These are phyloP conservation scores for Aspidiotus destructor DNA, from an alignment of 2,888 invertebrate species.

Conservation along the genomic window DNA sequence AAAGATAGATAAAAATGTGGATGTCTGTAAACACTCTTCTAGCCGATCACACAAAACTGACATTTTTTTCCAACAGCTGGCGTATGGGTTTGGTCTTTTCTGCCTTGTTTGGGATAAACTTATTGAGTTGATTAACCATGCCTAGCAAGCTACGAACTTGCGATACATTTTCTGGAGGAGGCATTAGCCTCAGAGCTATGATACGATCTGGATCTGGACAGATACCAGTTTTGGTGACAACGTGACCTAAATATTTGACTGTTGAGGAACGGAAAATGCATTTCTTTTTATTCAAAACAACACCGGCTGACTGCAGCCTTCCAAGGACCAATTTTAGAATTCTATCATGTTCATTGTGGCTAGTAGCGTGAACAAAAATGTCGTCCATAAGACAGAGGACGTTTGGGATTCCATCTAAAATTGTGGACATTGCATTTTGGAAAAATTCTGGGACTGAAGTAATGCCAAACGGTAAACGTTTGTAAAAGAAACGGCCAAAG, in stretches of 20 bases:
- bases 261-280: conserved; percentile 35
- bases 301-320: conserved; percentile 37
- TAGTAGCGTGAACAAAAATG: neutral
- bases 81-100: conserved; percentile 35
- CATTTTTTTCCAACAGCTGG: conserved; percentile 37
- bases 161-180: conserved; percentile 37
- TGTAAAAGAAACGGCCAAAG: too few relatives aligned
- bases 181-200: conserved; percentile 36
- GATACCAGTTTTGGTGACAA: conserved; percentile 36
- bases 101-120: conserved; percentile 38
- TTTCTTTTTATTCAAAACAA: conserved; percentile 39
- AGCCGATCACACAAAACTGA: conserved; percentile 38
- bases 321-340: conserved; percentile 37
- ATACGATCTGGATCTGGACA: conserved; percentile 36
- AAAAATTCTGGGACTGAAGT: neutral
- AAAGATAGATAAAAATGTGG: too few relatives aligned
- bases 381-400: neutral
- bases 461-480: neutral
- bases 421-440: neutral
- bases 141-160: conserved; percentile 38
- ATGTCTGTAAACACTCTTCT: too few relatives aligned
- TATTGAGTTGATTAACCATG: conserved; percentile 38
- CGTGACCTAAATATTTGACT: conserved; percentile 38
- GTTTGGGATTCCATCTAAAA: neutral
- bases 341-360: conserved; percentile 38